phyloP scores from a whole-genome alignment of 2,797 vertebrate genomes.

The Myripristis jacobus region DNA sequence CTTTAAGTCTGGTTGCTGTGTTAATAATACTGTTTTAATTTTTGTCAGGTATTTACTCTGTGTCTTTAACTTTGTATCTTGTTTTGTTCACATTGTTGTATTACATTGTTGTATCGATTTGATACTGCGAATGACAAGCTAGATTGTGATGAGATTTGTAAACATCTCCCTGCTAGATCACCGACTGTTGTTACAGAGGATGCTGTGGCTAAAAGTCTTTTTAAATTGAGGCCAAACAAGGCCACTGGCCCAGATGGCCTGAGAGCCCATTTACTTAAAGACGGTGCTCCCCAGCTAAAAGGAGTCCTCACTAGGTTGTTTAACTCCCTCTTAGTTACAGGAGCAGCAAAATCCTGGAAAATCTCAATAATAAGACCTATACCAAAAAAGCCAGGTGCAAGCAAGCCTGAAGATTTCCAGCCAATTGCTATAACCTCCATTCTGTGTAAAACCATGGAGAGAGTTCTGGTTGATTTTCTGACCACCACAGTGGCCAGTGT shows the following conservation, averaged over 20 bases:
- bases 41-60: too few species aligned
- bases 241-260: constrained; percentile 13
- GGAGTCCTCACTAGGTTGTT: not conserved
- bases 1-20: too few species aligned
- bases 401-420: not conserved
- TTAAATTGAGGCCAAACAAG: constrained; percentile 3
- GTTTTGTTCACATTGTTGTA: too few species aligned
- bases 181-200: too few species aligned
- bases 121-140: too few species aligned
- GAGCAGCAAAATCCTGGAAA: not conserved
- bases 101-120: too few species aligned
- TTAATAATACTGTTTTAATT: too few species aligned
- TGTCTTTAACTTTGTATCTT: too few species aligned
- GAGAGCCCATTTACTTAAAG: not conserved
- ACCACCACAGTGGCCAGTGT: too few species aligned
- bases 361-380: not conserved
- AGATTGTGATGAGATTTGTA: too few species aligned
- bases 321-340: not conserved
- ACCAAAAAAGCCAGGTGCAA: not conserved
- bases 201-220: not conserved
- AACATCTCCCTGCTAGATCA: not conserved
- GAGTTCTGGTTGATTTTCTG: too few species aligned
- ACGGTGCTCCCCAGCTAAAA: not conserved
- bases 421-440: not conserved
- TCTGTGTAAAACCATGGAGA: too few species aligned